These are phyloP conservation scores for Hyperoplus lanceolatus DNA, from an alignment of 2,797 vertebrate genomes.

Conservation along the genomic window DNA sequence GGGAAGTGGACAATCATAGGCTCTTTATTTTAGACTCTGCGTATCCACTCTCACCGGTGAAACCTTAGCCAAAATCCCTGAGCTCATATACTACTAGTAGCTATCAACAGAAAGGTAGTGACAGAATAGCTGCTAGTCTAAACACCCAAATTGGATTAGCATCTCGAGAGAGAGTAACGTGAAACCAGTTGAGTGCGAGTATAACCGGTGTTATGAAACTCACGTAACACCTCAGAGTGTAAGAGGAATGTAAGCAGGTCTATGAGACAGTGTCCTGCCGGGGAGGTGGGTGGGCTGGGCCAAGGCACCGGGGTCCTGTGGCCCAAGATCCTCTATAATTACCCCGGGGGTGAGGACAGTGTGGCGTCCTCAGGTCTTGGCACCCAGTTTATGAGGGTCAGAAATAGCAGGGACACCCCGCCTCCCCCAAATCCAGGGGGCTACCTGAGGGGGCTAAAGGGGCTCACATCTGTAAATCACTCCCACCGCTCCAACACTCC, in stretches of 20 bases:
- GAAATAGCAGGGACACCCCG: conserved; percentile 78
- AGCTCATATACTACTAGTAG: conserved; percentile 45
- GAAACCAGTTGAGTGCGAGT: conserved; percentile 63
- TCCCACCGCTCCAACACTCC: conserved; percentile 13
- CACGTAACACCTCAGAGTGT: conserved; percentile 52
- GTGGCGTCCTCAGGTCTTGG: conserved; percentile 85
- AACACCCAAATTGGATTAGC: conserved; percentile 61
- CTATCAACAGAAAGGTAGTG: conserved; percentile 66
- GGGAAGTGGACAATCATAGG: conserved; percentile 46
- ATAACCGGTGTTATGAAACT: conserved; percentile 57
- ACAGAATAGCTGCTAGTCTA: conserved; percentile 48
- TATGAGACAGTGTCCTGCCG: conserved; percentile 38
- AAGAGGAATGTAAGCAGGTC: conserved; percentile 55
- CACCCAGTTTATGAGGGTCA: conserved; percentile 82
- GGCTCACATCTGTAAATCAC: conserved; percentile 65
- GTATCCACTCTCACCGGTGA: conserved; percentile 50
- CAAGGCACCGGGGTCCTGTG: conserved; percentile 51
- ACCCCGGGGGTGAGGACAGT: conserved; percentile 83
- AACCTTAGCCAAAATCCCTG: conserved; percentile 50
- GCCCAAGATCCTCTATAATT: conserved; percentile 84
- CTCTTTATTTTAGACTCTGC: conserved; percentile 69
- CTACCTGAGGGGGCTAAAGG: conserved; percentile 62
- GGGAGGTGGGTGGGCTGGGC: conserved; percentile 68
- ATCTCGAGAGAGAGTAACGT: conserved; percentile 50
- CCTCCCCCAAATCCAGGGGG: conserved; percentile 43